These are phyloP conservation scores for Gnathonemus echidnorhynchus DNA, from an alignment of 2,113 vertebrate species.

Conservation along the genomic window DNA sequence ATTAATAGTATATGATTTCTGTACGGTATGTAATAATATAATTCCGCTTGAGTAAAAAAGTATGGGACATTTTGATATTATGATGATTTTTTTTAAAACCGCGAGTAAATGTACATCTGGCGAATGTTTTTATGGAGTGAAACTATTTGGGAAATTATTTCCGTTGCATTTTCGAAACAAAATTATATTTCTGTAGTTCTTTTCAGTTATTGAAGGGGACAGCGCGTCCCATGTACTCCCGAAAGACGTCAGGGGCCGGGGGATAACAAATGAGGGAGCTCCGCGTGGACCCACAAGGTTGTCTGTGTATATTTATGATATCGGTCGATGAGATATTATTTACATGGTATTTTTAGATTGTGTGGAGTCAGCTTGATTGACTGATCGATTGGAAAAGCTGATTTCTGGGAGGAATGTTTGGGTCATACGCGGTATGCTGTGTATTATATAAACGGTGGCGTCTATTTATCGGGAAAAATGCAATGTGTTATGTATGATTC, in stretches of 20 bases:
- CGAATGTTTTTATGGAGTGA: not conserved
- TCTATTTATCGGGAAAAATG: not conserved
- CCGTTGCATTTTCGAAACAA: not conserved
- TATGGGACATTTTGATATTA: not conserved
- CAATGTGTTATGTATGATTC: not conserved
- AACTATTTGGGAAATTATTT: not conserved
- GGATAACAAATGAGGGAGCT: not conserved
- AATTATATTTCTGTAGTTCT: not conserved
- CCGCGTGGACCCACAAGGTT: not conserved
- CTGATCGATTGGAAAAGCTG: not conserved
- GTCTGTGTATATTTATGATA: not conserved
- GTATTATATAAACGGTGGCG: not conserved
- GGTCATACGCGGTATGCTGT: not conserved
- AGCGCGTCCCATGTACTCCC: not conserved
- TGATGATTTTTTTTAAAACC: not conserved
- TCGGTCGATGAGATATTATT: not conserved
- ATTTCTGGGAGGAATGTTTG: not conserved
- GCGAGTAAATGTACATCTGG: not conserved
- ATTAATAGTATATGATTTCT: not conserved
- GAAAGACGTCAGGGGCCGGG: not conserved
- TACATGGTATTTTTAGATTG: not conserved
- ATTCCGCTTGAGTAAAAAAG: not conserved
- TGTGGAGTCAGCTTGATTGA: not conserved
- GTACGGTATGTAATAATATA: not conserved
- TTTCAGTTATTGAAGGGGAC: not conserved